Evolutionary conservation across 2,113 vertebrate species (phyloP).

Genomic region (Murina feae): DNA sequence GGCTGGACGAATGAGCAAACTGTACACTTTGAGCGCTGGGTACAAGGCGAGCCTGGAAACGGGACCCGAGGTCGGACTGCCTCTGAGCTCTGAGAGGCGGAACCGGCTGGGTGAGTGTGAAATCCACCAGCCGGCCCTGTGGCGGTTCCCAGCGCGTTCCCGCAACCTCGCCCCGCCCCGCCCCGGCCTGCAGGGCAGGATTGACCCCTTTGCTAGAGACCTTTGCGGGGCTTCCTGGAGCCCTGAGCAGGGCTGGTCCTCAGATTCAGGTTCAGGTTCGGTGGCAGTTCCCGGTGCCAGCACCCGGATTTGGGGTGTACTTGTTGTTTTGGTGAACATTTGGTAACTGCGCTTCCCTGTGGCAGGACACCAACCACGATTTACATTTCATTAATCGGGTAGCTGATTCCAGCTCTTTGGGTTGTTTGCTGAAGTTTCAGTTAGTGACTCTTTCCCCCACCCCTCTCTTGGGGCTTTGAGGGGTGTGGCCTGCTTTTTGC

Average conservation of each 20-base stretch:
- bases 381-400: background rate
- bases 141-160: background rate
- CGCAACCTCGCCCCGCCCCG: too few relatives aligned
- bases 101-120: background rate
- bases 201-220: too few relatives aligned
- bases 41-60: background rate
- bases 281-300: background rate
- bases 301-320: background rate
- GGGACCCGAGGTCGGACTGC: background rate
- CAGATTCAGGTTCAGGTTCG: background rate
- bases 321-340: background rate
- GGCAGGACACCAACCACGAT: background rate
- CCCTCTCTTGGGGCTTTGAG: background rate
- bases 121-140: background rate
- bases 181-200: background rate
- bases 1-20: background rate
- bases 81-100: background rate
- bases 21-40: background rate
- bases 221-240: background rate
- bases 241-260: background rate
- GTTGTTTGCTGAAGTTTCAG: background rate
- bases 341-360: background rate
- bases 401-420: background rate
- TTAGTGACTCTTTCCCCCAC: accelerated
- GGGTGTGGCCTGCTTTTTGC: background rate